Base-by-base conservation (phyloP, 2,113 vertebrate genomes). In the Mastomys coucha region DNA sequence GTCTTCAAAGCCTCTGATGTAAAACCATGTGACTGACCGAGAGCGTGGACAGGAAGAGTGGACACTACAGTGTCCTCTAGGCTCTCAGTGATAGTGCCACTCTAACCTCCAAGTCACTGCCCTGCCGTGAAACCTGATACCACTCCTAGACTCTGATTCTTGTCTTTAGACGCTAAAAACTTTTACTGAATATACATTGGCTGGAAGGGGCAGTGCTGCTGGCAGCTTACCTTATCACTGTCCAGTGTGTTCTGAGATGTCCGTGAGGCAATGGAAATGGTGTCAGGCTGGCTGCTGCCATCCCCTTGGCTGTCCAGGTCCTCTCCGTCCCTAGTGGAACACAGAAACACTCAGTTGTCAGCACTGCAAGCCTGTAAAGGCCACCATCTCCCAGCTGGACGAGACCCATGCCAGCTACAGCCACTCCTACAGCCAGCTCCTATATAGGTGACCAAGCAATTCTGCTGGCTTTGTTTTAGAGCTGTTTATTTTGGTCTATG, bases 241-340 rank as follows among this genome's bases (percentile, higher is more conserved):
- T 99, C 99, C 96, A 99, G 98, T 0, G 99, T 99, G 98, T 99
- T 99, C 98, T 99, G 99, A 53, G 99, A 99, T 0, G 99, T 99
- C 97, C 99, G 99, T 17, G 99, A 99, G 2, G 99, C 99, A 90
- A 99, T 99, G 12, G 99, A 99, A 96, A 99, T 99, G 8, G 99
- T 99, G 97, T 99, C 99, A 6, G 99, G 99, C 94, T 99, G 99
- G 98, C 99, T 99, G 98, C 99, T 99, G 96, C 99, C 99, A 51
- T 99, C 99, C 94, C 99, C 99, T 98, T 99, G 99, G 98, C 99
- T 99, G 98, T 99, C 99, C 97, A 99, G 97, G 96, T 99, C 99
- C 94, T 99, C 99, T 63, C 99, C 99, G 42, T 99, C 99, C 98
- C 99, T 99, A 98, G 28, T 95, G 96, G 97, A 3, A 60, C 53